Percentiles rank a stretch among this genome's conserved stretches.
Conservation (phyloP, 2,113 vertebrate species). For the Peromyscus polionotus region DNA sequence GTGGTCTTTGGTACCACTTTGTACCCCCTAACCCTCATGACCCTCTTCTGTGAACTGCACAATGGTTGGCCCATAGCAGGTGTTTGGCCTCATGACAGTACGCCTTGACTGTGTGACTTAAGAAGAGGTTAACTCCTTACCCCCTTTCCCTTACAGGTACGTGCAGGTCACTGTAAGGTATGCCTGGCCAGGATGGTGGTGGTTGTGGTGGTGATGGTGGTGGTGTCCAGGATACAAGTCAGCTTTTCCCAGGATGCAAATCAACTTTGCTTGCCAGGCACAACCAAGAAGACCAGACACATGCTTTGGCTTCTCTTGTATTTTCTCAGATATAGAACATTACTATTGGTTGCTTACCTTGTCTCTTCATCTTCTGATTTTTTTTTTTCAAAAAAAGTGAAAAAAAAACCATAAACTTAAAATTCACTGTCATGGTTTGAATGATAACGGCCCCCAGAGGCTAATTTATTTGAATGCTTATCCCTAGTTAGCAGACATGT, state of each 20-base stretch:
- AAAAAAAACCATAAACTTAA: background rate
- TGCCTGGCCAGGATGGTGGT: background rate
- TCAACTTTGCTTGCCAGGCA: background rate
- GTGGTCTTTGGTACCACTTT: background rate
- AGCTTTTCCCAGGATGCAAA: fast-evolving
- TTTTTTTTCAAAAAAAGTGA: background rate
- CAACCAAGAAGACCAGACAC: background rate
- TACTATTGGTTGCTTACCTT: background rate
- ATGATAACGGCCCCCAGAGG: background rate
- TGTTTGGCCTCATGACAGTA: background rate
- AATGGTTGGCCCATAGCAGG: too few relatives aligned
- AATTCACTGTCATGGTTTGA: background rate
- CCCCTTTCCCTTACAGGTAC: fast-evolving
- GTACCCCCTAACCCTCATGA: too few relatives aligned
- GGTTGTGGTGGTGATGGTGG: background rate
- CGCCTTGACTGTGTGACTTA: background rate
- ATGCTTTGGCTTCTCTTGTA: too few relatives aligned
- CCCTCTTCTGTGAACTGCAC: background rate
- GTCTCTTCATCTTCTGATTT: background rate
- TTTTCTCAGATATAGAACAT: background rate
- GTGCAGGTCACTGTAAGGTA: too few relatives aligned
- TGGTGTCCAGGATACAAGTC: background rate
- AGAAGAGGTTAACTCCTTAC: background rate
- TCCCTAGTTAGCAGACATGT: background rate
- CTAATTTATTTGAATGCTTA: background rate